Evolutionary conservation across 2,797 vertebrate genomes (phyloP).

Genomic region (Gymnoscopelus microlampas): DNA sequence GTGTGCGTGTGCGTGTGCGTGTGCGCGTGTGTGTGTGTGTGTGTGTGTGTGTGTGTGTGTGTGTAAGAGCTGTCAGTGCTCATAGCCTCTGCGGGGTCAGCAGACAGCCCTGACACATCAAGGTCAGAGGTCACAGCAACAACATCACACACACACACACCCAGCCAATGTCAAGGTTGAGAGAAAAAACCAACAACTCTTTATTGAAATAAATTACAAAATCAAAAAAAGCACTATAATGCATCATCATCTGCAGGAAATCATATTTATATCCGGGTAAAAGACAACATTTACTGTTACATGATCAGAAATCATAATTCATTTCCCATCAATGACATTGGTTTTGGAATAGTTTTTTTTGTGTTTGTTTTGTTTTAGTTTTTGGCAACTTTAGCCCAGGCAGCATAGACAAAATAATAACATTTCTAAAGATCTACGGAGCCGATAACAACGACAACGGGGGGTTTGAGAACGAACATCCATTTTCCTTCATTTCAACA

Average conservation of each 20-base stretch:
- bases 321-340: neutral
- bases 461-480: conserved; percentile 16
- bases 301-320: neutral
- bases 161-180: conserved; percentile 30
- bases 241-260: conserved; percentile 10
- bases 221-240: conserved; percentile 40
- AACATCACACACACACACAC: conserved; percentile 7
- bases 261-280: conserved; percentile 8
- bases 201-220: conserved; percentile 80
- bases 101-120: conserved; percentile 25
- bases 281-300: conserved; percentile 28
- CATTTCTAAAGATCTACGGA: conserved; percentile 47
- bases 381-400: conserved; percentile 19
- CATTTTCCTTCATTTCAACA: conserved; percentile 45
- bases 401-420: conserved; percentile 22
- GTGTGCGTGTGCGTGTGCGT: too few relatives aligned
- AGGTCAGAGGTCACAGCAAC: conserved; percentile 62
- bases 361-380: conserved; percentile 7
- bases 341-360: neutral
- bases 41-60: too few relatives aligned
- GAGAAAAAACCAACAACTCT: conserved; percentile 38
- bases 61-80: conserved; percentile 26
- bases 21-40: too few relatives aligned
- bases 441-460: conserved; percentile 14
- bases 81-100: conserved; percentile 21